These are phyloP conservation scores for Eulemur coronatus DNA, from an alignment of 2,797 vertebrate species.

Conservation along the genomic window DNA sequence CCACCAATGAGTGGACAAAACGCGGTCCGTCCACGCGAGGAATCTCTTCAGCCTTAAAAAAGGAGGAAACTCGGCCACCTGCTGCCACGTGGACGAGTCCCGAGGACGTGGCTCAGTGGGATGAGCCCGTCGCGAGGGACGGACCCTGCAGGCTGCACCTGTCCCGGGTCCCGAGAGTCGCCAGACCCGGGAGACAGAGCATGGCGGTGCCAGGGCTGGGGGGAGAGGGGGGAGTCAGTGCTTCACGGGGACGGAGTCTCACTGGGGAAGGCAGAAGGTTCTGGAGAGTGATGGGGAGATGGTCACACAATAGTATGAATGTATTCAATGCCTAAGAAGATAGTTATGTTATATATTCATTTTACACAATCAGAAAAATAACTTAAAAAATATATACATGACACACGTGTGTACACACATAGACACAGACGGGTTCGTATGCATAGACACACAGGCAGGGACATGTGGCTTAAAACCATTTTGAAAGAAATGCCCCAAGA, in stretches of 20 bases:
- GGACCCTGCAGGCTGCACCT: too few species aligned
- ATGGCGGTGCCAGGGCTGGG: accelerated
- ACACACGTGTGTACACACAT: background rate
- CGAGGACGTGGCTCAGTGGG: accelerated
- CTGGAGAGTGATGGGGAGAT: accelerated
- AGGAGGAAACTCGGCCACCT: background rate
- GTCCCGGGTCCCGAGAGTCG: accelerated
- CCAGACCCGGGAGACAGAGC: accelerated
- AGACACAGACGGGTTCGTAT: background rate
- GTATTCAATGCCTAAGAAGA: background rate
- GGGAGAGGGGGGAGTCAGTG: too few species aligned
- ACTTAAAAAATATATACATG: background rate
- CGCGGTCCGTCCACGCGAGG: accelerated
- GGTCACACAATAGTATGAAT: accelerated
- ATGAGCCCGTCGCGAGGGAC: background rate
- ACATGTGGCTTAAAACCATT: background rate
- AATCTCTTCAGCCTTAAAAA: accelerated
- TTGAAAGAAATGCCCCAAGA: background rate
- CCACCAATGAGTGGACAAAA: background rate
- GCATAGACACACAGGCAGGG: background rate
- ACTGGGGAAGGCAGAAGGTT: background rate
- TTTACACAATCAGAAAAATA: background rate
- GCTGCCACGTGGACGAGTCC: accelerated
- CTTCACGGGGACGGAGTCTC: background rate
- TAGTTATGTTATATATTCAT: accelerated